phyloP scores from a whole-genome alignment of 1,140 invertebrate genomes.

The Scaptodrosophila lebanonensis region DNA sequence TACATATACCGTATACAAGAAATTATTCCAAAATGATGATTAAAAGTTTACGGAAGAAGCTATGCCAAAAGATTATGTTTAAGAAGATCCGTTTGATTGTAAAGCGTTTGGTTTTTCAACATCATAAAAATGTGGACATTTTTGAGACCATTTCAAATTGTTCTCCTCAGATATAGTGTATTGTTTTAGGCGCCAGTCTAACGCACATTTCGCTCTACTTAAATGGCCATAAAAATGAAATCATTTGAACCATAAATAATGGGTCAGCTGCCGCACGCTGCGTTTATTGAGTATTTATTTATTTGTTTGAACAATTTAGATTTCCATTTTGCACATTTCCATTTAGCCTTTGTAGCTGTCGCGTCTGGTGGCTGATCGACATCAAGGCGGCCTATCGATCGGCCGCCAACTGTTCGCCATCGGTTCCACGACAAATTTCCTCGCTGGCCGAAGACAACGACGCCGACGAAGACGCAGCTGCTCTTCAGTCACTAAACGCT shows the following conservation, averaged over 20 bases:
- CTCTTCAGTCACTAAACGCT: constrained; percentile 59
- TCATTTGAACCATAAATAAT: neutral
- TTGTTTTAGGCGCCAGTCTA: neutral
- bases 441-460: constrained; percentile 10
- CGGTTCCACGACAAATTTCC: constrained; percentile 49
- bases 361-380: neutral
- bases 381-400: constrained; percentile 47
- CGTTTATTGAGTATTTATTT: constrained; percentile 10
- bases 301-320: constrained; percentile 2
- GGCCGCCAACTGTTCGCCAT: constrained; percentile 8
- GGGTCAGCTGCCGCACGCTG: neutral
- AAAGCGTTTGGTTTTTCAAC: too few species aligned
- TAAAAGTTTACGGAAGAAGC: too few species aligned
- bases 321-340: neutral
- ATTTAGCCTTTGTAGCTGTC: neutral
- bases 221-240: neutral
- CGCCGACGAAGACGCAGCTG: constrained; percentile 13
- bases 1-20: too few species aligned
- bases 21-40: too few species aligned
- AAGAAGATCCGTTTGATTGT: too few species aligned
- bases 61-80: too few species aligned
- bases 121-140: too few species aligned
- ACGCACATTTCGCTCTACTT: neutral
- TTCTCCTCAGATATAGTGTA: too few species aligned
- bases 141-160: too few species aligned